phyloP scores from a whole-genome alignment of 2,113 vertebrate genomes.

The Dipodomys ordii region DNA sequence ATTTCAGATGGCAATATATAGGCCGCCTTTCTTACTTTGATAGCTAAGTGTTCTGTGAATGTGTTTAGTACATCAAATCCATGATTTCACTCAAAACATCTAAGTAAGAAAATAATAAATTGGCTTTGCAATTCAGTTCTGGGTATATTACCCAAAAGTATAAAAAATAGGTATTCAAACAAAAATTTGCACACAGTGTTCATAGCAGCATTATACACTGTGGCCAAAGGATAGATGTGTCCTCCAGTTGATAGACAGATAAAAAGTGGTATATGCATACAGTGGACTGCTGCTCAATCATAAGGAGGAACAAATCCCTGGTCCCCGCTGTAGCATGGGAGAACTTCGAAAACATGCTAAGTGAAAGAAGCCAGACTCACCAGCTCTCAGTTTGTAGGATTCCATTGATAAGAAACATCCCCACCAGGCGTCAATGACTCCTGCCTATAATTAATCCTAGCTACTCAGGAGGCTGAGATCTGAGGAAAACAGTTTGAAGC shows the following conservation, averaged over 20 bases:
- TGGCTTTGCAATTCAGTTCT: neutral
- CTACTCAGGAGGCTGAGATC: too few species aligned
- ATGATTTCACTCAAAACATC: neutral
- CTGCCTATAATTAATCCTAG: too few species aligned
- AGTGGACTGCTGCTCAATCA: neutral
- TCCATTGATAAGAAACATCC: neutral
- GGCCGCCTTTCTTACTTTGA: neutral
- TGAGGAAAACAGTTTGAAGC: too few species aligned
- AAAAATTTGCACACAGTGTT: neutral
- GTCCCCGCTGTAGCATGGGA: accelerated
- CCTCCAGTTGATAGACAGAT: neutral
- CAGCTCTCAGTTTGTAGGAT: neutral
- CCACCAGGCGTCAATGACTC: too few species aligned
- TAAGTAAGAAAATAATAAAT: neutral
- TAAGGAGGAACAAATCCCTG: neutral
- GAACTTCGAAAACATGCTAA: neutral
- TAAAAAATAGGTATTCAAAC: neutral
- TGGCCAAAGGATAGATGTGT: neutral
- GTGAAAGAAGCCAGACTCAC: neutral
- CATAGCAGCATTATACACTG: neutral
- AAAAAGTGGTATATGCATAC: neutral
- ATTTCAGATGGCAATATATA: neutral
- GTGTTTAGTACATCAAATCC: neutral
- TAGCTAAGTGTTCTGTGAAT: neutral
- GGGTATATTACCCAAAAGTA: neutral